phyloP scores from a whole-genome alignment of 1,140 invertebrate genomes.

The Helicoverpa armigera region DNA sequence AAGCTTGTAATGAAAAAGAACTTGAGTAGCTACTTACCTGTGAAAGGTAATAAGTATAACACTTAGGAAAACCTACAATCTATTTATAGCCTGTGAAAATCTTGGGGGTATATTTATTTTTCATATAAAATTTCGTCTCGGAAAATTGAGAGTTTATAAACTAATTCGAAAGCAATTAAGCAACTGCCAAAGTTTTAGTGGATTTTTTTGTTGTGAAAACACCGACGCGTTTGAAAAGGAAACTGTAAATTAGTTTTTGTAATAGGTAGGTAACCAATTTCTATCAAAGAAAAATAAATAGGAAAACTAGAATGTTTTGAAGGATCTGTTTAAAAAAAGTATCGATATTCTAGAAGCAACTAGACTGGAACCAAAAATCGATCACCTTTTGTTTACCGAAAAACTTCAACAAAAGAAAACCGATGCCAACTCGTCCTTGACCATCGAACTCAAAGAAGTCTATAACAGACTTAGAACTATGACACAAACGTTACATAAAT shows the following conservation, averaged over 20 bases:
- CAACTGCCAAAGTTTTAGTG: conserved; percentile 4
- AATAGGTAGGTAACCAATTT: background rate
- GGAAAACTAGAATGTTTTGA: no score
- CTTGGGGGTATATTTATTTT: background rate
- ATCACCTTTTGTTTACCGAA: background rate
- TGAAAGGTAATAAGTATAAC: no score
- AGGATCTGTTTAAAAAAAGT: no score
- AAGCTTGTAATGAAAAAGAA: no score
- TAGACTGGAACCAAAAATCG: no score
- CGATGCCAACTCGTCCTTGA: background rate
- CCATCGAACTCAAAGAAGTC: background rate
- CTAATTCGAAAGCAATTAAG: background rate
- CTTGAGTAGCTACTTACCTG: no score
- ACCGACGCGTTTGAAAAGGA: background rate
- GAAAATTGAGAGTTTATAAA: conserved; percentile 3
- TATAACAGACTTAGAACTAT: background rate
- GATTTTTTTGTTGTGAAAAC: background rate
- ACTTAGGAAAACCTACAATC: no score
- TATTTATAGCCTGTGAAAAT: background rate
- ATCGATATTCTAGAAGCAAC: no score
- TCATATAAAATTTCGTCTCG: background rate
- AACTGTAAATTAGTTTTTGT: background rate
- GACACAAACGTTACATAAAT: conserved; percentile 1
- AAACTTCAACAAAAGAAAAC: background rate
- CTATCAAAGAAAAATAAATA: no score